phyloP scores from a whole-genome alignment of 2,888 invertebrate genomes.

The Nemapogon koenigi region DNA sequence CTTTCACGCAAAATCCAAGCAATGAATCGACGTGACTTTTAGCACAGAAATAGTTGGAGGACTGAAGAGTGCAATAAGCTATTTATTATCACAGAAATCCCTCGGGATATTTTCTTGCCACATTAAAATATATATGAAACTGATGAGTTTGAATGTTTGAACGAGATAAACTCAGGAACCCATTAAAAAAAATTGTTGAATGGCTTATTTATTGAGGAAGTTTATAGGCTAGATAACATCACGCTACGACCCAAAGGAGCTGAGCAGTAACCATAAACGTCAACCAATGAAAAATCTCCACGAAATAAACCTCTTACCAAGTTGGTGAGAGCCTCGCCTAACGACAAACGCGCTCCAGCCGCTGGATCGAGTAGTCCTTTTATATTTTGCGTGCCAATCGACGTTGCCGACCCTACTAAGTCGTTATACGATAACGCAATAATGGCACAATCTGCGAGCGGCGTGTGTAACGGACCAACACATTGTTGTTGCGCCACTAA shows the following conservation, averaged over 20 bases:
- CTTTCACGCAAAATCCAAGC: too few relatives aligned
- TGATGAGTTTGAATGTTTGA: too few relatives aligned
- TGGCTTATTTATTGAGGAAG: too few relatives aligned
- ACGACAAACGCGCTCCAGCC: constrained; percentile 92
- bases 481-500: constrained; percentile 97
- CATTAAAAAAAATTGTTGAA: too few relatives aligned
- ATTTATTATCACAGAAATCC: too few relatives aligned
- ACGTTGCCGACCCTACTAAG: constrained; percentile 87
- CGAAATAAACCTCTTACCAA: constrained; percentile 66
- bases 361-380: constrained; percentile 86
- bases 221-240: too few relatives aligned
- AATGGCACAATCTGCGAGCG: constrained; percentile 93
- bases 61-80: too few relatives aligned
- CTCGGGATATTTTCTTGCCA: too few relatives aligned
- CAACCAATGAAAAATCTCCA: neutral
- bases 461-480: constrained; percentile 96
- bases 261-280: neutral
- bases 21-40: too few relatives aligned
- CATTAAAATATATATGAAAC: too few relatives aligned
- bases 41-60: too few relatives aligned
- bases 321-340: constrained; percentile 94
- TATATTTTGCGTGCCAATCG: constrained; percentile 96
- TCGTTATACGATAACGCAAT: constrained; percentile 86
- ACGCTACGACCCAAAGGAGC: too few relatives aligned
- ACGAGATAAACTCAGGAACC: neutral